Conservation (phyloP, 2,113 vertebrate species). For the Apodemus speciosus region DNA sequence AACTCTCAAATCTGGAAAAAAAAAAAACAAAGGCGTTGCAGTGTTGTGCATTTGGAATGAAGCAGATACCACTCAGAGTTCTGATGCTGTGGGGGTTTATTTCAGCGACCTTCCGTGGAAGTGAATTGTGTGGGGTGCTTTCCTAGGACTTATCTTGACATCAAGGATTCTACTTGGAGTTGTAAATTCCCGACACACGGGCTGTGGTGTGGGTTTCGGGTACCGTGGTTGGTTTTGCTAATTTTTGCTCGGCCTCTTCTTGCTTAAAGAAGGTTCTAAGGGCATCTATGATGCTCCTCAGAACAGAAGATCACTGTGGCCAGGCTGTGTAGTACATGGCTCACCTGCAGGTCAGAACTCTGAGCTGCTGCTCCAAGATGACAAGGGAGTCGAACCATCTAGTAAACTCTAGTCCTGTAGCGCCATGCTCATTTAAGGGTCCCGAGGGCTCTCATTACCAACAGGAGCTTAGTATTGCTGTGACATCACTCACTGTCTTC, state of each 20-base stretch:
- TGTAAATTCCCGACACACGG: not conserved
- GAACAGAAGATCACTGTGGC: not conserved
- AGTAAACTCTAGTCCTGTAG: rapidly evolving
- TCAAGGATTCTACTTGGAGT: not conserved
- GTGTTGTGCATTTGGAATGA: not conserved
- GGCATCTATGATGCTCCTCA: rapidly evolving
- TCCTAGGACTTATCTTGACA: not conserved
- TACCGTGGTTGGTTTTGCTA: not conserved
- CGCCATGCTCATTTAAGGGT: not conserved
- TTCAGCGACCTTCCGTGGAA: not conserved
- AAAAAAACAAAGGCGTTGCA: not conserved
- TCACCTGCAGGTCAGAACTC: not conserved
- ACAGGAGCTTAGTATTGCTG: not conserved
- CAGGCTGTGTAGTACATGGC: not conserved
- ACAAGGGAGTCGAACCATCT: not conserved
- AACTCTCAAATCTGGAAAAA: not conserved
- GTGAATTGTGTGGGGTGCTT: not conserved
- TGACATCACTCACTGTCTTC: rapidly evolving
- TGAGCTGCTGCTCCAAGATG: not conserved
- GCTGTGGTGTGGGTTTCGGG: too few species aligned
- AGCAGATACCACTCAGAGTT: not conserved
- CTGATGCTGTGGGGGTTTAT: not conserved
- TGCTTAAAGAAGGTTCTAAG: not conserved
- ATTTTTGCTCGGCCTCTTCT: not conserved
- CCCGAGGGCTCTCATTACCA: not conserved